phyloP scores from a whole-genome alignment of 2,113 vertebrate genomes.

The Fukomys damarensis region DNA sequence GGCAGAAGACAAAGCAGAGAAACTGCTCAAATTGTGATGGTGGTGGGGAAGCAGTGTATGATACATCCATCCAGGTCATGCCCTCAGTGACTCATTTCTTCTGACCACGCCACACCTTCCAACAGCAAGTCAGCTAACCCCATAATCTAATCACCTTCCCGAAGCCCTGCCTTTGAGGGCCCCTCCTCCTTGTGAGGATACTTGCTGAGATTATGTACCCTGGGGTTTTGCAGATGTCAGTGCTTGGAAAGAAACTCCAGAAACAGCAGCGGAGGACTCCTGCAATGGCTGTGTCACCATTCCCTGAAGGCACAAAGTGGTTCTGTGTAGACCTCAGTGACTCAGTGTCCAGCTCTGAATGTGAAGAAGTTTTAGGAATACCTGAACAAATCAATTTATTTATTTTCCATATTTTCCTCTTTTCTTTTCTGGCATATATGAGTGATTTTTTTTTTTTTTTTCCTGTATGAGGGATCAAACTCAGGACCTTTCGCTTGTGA shows the following conservation, averaged over 20 bases:
- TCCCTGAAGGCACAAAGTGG: not conserved
- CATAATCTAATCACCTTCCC: too few relatives aligned
- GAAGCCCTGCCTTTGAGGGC: not conserved
- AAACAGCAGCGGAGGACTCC: not conserved
- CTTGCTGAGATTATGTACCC: not conserved
- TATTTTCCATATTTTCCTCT: not conserved
- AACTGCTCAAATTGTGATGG: too few relatives aligned
- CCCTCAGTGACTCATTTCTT: too few relatives aligned
- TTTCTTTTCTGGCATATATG: not conserved
- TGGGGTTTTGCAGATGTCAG: not conserved
- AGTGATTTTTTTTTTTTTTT: too few relatives aligned
- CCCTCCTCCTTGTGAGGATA: not conserved
- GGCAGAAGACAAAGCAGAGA: too few relatives aligned
- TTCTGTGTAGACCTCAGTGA: not conserved
- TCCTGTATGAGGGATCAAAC: too few relatives aligned
- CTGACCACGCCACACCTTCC: too few relatives aligned
- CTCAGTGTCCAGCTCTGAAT: not conserved
- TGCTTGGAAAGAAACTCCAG: not conserved
- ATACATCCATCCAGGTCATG: too few relatives aligned
- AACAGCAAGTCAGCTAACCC: too few relatives aligned
- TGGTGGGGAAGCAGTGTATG: too few relatives aligned
- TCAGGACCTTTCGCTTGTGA: too few relatives aligned
- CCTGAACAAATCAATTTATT: not conserved
- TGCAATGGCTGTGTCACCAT: not conserved
- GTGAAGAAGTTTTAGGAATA: not conserved